Evolutionary conservation across 2,888 invertebrate species (phyloP), one percentile per base, ranked within the genome.

Genomic region (Ceriagrion tenellum): DNA sequence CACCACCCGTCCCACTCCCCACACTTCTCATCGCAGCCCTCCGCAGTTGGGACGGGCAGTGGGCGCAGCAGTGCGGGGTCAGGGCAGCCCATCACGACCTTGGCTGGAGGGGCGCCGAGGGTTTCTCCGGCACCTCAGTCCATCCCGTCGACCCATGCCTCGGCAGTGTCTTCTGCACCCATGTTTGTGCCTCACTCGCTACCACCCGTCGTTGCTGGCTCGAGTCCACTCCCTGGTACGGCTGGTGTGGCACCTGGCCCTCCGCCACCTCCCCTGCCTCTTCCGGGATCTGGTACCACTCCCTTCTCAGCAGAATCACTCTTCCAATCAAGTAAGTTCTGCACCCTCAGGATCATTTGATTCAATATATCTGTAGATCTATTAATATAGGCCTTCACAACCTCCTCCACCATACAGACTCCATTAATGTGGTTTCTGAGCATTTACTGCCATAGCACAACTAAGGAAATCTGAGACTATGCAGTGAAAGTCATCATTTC

Each of bases 261-360:
- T 56, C 97, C 97, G 95, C 97, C 97, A 69, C 81, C 95, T 20
- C 47, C 95, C 20, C 56, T 93, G 8, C 69, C 95, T 10, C 96
- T 96, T 13, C 96, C 96, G 20, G 97, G 97, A 95, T 97, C 98
- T 95, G 98, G 98, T 96, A 98, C 98, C 18, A 98, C 98, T 97
- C 98, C 99, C 0, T 99, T 99, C 97, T 98, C 99, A 23, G 98
- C 99, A 16, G 99, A 99, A 97, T 98, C 98, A 96, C 98, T 99
- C 96, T 98, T 99, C 97, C 98, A 98, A 97, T 98, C 98, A 96
- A 98, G 98, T 98, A 97, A 98, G 98, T 97, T 40, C 13, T 13
- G 10, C 59, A 81, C 10, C 20, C n/a, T n/a, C n/a, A n/a, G n/a
- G n/a, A n/a, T n/a, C n/a, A n/a, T n/a, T n/a, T n/a, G n/a, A n/a